phyloP scores from a whole-genome alignment of 2,797 vertebrate species.

The Lepilemur ruficaudatus region DNA sequence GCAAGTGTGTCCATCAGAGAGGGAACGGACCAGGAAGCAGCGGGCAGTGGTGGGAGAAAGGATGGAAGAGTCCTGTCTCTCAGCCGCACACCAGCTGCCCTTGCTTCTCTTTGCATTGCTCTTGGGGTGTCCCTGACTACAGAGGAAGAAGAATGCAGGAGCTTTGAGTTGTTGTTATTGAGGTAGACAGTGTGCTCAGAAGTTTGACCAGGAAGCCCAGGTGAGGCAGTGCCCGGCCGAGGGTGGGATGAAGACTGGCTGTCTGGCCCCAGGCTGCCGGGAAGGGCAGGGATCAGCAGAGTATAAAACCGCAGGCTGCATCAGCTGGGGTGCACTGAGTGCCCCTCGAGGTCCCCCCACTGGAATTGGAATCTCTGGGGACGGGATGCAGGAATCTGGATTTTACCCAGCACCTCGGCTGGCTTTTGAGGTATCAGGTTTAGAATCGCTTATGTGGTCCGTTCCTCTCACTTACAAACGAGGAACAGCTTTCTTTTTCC shows the following conservation, averaged over 20 bases:
- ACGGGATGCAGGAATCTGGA: background rate
- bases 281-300: background rate
- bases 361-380: background rate
- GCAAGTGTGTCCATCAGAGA: background rate
- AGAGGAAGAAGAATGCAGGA: background rate
- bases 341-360: background rate
- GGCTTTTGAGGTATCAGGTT: background rate
- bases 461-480: background rate
- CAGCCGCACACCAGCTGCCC: background rate
- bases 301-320: background rate
- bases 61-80: background rate
- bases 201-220: background rate
- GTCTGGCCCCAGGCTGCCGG: background rate
- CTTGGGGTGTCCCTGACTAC: background rate
- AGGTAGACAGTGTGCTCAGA: background rate
- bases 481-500: background rate
- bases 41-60: background rate
- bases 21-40: background rate
- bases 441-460: background rate
- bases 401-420: background rate
- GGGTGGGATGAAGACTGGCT: background rate
- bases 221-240: background rate
- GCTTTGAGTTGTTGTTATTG: background rate
- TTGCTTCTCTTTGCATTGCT: background rate
- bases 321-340: background rate